phyloP scores from a whole-genome alignment of 2,113 vertebrate species.

The Toxotes jaculatrix region DNA sequence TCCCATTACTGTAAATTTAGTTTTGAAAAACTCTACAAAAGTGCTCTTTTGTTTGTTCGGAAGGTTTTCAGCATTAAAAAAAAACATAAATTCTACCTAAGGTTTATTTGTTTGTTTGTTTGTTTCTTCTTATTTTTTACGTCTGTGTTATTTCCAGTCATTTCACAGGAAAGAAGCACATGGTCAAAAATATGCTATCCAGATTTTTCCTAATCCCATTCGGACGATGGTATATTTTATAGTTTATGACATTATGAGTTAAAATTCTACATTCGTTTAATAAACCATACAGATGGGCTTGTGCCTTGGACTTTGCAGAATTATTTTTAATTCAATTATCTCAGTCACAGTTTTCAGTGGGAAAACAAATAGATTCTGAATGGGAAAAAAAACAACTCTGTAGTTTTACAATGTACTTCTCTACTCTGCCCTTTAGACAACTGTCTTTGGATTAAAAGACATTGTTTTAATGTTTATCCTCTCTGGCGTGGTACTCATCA shows the following conservation, averaged over 20 bases:
- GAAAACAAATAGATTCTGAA: background rate
- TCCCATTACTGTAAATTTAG: background rate
- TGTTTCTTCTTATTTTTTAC: too few species aligned
- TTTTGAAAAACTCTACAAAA: background rate
- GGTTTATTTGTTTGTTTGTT: too few species aligned
- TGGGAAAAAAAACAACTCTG: too few species aligned
- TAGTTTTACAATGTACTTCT: background rate
- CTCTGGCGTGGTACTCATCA: slow-evolving; percentile 42
- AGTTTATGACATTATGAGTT: too few species aligned
- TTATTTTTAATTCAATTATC: background rate
- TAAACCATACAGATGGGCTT: too few species aligned
- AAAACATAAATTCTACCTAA: background rate
- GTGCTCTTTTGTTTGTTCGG: background rate
- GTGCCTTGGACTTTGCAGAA: background rate
- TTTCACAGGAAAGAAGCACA: too few species aligned
- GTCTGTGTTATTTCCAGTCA: background rate
- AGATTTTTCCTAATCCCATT: background rate
- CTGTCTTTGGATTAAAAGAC: background rate
- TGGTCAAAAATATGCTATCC: too few species aligned
- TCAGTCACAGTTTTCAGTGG: background rate
- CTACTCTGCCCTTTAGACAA: background rate
- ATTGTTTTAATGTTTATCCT: slow-evolving; percentile 5
- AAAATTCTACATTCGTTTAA: too few species aligned
- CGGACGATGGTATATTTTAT: background rate
- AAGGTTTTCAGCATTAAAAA: background rate